Evolutionary conservation across 2,797 vertebrate genomes (phyloP).

Genomic region (Vespertilio murinus): DNA sequence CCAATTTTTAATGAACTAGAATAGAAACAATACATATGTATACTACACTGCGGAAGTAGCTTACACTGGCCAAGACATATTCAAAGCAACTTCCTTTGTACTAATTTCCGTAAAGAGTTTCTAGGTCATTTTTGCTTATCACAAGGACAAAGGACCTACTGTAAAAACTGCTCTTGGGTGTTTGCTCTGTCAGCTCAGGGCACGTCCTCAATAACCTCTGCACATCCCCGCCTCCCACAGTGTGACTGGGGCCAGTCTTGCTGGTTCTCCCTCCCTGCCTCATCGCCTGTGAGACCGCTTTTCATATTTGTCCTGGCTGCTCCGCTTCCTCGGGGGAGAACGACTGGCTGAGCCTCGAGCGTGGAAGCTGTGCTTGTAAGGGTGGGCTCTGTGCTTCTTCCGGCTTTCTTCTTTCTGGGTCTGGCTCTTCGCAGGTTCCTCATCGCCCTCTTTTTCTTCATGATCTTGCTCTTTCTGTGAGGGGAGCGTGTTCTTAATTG

Average conservation of each 20-base stretch:
- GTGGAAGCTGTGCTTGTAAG: slow-evolving; percentile 81
- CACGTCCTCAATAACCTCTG: slow-evolving; percentile 43
- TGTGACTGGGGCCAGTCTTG: slow-evolving; percentile 30
- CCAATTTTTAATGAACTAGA: slow-evolving; percentile 31
- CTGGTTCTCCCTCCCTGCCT: slow-evolving; percentile 3
- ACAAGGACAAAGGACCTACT: not conserved
- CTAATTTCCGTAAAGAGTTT: not conserved
- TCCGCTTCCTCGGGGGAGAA: slow-evolving; percentile 82
- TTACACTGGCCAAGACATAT: not conserved
- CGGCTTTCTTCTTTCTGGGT: slow-evolving; percentile 82
- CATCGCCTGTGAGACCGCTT: slow-evolving; percentile 77
- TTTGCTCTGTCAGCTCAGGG: slow-evolving; percentile 51
- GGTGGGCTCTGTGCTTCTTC: slow-evolving; percentile 82
- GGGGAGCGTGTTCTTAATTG: slow-evolving; percentile 91
- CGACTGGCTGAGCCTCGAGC: slow-evolving; percentile 75
- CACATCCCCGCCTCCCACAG: not conserved
- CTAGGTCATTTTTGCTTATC: not conserved
- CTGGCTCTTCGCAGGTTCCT: slow-evolving; percentile 80
- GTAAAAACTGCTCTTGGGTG: slow-evolving; percentile 51
- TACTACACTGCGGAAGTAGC: not conserved
- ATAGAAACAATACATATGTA: not conserved
- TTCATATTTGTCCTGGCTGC: slow-evolving; percentile 81
- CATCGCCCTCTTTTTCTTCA: slow-evolving; percentile 78
- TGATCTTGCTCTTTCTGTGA: slow-evolving; percentile 85
- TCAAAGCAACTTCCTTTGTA: not conserved